Percentiles rank a stretch among this genome's conserved stretches.
Conservation (phyloP, 1,140 invertebrate species). For the Neotoxoptera formosana region DNA sequence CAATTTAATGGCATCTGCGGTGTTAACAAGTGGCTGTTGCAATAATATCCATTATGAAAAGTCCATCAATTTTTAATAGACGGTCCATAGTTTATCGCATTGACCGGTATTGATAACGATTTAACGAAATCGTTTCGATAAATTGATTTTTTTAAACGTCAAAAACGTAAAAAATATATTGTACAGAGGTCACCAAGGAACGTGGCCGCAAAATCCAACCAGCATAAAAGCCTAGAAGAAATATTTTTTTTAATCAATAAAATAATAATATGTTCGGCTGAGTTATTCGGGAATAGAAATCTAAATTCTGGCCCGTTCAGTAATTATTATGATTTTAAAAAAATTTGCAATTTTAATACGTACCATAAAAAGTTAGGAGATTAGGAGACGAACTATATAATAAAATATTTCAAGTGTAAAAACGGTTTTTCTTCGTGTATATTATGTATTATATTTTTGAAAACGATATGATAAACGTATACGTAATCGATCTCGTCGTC, state of each 20-base stretch:
- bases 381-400: not conserved
- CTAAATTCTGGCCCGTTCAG: not conserved
- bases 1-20: not conserved
- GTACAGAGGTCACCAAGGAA: not conserved
- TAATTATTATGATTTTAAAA: no score
- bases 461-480: not conserved
- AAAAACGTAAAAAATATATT: not conserved
- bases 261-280: not conserved
- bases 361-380: no score
- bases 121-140: not conserved
- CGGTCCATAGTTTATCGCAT: not conserved
- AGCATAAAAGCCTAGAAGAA: not conserved
- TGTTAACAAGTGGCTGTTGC: not conserved
- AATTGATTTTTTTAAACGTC: not conserved
- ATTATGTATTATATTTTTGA: not conserved
- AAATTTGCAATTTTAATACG: no score
- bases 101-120: not conserved
- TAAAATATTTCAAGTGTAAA: not conserved
- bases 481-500: no score
- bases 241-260: not conserved
- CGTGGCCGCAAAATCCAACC: not conserved
- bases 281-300: not conserved
- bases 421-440: not conserved
- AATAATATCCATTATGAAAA: not conserved
- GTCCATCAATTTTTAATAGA: not conserved